Base-by-base conservation (phyloP, 2,797 vertebrate species). In the Myotis findleyi region DNA sequence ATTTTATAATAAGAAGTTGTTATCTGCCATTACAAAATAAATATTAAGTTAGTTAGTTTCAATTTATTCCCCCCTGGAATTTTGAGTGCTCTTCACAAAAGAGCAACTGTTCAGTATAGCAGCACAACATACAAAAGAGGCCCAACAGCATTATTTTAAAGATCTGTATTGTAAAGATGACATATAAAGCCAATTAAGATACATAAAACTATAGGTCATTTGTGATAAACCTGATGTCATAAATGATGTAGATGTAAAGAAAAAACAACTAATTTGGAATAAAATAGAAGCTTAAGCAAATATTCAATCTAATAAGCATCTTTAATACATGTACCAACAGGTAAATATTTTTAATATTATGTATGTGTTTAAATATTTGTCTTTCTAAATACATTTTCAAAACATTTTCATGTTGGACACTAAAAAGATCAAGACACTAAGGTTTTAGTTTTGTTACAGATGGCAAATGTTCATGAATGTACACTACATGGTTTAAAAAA, bases 1-100 rank as follows among this genome's bases (percentile, higher is more conserved):
- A 96, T 77, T 75, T 91, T 25, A 68, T 72, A 83, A 79, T 69
- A 94, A 94, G 11, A 21, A 82, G 77, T 64, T 94, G 6, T 82
- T 23, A 89, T 25, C 68, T 69, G 20, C 7, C 2, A 55, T 88
- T 79, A 82, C 5, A 68, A 69, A 83, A 93, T 57, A 57, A 89
- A 83, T 71, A 89, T 91, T 64, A 51, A 4, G 18, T 3, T 47
- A 64, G 20, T 53, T 53, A 38, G 8, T 36, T 73, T 73, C 2
- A 81, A 38, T 25, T 23, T 36, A 47, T 47, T 12, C 25, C 68
- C 77, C 36, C 14, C 9, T 64, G 84, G 1, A n/a, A 23, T 71
- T 27, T 4, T 87, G 5, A 80, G 69, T 57, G 17, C 1, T 68
- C 27, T 82, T 23, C 13, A 62, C 7, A 17, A 36, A 93, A 30